A percentile compares a stretch with the other conserved stretches of the same genome.
Conservation (phyloP, 2,797 vertebrate genomes). For the Myiotriccus ornatus region DNA sequence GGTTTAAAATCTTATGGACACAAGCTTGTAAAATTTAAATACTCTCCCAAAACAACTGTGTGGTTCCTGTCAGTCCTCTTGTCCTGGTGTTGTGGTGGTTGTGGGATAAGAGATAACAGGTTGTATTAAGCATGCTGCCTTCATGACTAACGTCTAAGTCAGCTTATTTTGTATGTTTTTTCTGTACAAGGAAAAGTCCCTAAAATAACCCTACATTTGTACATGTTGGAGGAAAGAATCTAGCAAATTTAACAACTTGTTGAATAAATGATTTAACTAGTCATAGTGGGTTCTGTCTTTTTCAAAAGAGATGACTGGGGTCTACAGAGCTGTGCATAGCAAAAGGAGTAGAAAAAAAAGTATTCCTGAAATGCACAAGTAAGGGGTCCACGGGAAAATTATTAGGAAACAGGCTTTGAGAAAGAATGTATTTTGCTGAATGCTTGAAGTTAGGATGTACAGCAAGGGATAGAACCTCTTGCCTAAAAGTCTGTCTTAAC, state of each 20-base stretch:
- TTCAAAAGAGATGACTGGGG: background rate
- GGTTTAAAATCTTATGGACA: background rate
- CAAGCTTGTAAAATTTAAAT: background rate
- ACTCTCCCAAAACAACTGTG: rapidly evolving
- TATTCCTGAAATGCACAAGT: background rate
- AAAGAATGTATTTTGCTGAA: background rate
- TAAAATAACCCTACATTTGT: background rate
- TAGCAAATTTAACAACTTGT: background rate
- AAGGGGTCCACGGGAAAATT: background rate
- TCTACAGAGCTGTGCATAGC: background rate
- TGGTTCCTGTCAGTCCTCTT: background rate
- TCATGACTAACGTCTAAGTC: background rate
- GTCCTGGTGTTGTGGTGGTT: background rate
- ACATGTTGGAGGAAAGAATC: background rate
- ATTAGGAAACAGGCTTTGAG: background rate
- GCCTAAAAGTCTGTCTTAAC: background rate
- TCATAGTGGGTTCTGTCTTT: background rate
- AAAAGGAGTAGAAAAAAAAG: background rate
- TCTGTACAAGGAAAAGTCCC: background rate
- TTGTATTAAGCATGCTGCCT: background rate
- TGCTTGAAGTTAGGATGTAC: background rate
- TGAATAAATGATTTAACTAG: background rate
- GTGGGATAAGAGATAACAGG: background rate
- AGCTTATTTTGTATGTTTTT: background rate
- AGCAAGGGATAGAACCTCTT: background rate